A percentile compares a stretch with the other conserved stretches of the same genome.
These are phyloP conservation scores for Cinclus cinclus DNA, from an alignment of 2,113 vertebrate genomes.

Conservation along the genomic window DNA sequence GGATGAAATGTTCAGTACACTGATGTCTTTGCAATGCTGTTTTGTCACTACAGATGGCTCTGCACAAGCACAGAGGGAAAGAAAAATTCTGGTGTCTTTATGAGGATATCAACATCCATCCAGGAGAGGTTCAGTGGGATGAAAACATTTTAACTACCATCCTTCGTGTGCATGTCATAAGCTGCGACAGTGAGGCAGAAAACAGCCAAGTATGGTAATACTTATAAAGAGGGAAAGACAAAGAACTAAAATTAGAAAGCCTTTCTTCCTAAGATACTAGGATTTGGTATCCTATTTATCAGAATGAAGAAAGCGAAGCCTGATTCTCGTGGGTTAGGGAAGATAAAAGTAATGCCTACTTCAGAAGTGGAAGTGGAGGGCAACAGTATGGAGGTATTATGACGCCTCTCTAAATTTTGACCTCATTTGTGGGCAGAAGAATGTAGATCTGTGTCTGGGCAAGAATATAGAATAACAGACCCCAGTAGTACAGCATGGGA, in stretches of 20 bases:
- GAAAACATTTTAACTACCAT: background rate
- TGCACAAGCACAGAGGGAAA: conserved; percentile 13
- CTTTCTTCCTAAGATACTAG: background rate
- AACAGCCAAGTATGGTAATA: background rate
- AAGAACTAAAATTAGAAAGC: background rate
- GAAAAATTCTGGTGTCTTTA: background rate
- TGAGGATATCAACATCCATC: background rate
- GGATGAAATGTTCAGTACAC: conserved; percentile 49
- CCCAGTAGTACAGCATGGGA: background rate
- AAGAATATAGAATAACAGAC: background rate
- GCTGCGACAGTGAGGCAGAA: background rate
- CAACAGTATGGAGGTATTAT: background rate
- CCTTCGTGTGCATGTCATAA: background rate
- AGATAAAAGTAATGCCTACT: background rate
- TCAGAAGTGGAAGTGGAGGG: background rate
- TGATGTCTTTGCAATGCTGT: conserved; percentile 41
- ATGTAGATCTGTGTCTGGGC: background rate
- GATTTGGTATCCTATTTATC: background rate
- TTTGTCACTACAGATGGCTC: conserved; percentile 60
- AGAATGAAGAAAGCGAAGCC: background rate
- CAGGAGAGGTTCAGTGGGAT: background rate
- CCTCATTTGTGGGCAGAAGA: background rate
- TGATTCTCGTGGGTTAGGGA: background rate
- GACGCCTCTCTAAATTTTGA: background rate
- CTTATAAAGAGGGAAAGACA: background rate